phyloP scores from a whole-genome alignment of 2,888 invertebrate species.

The Pilophorus perplexus region DNA sequence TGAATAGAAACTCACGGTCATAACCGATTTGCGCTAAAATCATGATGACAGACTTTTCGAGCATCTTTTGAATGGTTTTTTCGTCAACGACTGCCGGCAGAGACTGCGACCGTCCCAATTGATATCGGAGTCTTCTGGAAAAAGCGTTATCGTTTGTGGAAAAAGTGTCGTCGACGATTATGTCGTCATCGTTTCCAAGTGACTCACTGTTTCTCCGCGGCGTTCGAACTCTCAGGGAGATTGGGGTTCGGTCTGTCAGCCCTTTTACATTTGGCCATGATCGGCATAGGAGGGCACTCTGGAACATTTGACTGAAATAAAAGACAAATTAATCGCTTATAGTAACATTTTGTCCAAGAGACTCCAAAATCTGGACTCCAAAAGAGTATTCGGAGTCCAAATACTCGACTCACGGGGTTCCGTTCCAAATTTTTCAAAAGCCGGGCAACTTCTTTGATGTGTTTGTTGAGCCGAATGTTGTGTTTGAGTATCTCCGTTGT shows the following conservation, averaged over 20 bases:
- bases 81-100: constrained; percentile 18
- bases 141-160: background rate
- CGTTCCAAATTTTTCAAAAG: constrained; percentile 7
- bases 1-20: constrained; percentile 28
- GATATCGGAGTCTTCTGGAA: constrained; percentile 3
- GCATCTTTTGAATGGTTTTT: constrained; percentile 26
- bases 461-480: constrained; percentile 25
- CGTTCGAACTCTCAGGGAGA: background rate
- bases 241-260: no score
- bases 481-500: constrained; percentile 31
- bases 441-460: constrained; percentile 12
- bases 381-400: background rate
- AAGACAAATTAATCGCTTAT: background rate
- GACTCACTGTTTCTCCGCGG: constrained; percentile 22
- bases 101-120: constrained; percentile 1
- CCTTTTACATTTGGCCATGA: constrained; percentile 24
- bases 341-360: background rate
- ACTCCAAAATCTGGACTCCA: background rate
- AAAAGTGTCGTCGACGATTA: no score
- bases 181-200: no score
- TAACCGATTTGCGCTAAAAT: constrained; percentile 22
- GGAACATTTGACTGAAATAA: constrained; percentile 1
- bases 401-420: constrained; percentile 20
- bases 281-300: constrained; percentile 19
- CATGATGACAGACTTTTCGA: constrained; percentile 27